A percentile compares a stretch with the other conserved stretches of the same genome.
phyloP scores from a whole-genome alignment of 1,140 invertebrate species.

The Drosophila quadrilineata region DNA sequence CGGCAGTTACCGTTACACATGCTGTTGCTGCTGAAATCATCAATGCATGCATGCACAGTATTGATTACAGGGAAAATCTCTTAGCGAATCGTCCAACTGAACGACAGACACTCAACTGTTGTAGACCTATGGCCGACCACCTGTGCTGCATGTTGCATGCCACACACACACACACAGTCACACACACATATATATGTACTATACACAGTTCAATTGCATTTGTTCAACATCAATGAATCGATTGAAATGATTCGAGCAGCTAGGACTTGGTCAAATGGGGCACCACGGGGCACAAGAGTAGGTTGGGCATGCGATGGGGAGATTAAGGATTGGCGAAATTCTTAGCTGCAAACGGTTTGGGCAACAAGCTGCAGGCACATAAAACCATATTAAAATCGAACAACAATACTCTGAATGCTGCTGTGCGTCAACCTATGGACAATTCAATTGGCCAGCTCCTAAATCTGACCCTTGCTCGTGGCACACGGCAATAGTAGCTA shows the following conservation, averaged over 20 bases:
- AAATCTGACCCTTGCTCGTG: too few species aligned
- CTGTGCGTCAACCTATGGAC: constrained; percentile 28
- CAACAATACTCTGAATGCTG: constrained; percentile 31
- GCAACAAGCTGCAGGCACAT: constrained; percentile 7
- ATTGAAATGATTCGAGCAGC: neutral
- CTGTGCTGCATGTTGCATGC: too few species aligned
- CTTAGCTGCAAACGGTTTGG: neutral
- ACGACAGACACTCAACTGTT: too few species aligned
- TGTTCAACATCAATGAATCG: constrained; percentile 45
- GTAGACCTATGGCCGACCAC: too few species aligned
- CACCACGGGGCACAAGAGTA: neutral
- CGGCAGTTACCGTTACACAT: neutral
- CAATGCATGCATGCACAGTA: constrained; percentile 22
- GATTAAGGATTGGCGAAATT: neutral
- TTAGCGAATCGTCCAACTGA: too few species aligned
- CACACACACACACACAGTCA: neutral
- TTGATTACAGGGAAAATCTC: constrained; percentile 48
- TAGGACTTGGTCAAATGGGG: neutral
- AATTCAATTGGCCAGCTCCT: constrained; percentile 40
- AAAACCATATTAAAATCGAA: constrained; percentile 40
- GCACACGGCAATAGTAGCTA: neutral
- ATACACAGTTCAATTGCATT: constrained; percentile 37
- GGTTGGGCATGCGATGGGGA: neutral
- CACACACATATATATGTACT: too few species aligned
- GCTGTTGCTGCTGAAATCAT: constrained; percentile 13